A percentile compares a stretch with the other conserved stretches of the same genome.
phyloP scores from a whole-genome alignment of 2,113 vertebrate species.

The Collichthys lucidus region DNA sequence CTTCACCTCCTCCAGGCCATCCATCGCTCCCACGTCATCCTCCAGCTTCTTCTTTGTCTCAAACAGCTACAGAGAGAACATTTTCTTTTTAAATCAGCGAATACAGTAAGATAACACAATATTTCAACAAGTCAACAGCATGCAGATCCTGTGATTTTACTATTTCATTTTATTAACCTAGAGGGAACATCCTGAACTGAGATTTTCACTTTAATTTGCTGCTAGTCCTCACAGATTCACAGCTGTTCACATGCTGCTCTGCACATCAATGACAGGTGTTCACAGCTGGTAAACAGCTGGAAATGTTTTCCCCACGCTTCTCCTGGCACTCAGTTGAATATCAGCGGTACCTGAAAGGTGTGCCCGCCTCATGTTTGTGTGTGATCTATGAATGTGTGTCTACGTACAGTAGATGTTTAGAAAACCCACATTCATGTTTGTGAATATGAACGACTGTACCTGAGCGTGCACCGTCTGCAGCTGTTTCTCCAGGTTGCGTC shows the following conservation, averaged over 20 bases:
- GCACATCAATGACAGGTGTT: conserved; percentile 13
- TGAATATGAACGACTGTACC: conserved; percentile 76
- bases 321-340: not conserved
- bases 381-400: not conserved
- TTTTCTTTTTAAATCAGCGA: not conserved
- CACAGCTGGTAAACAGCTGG: conserved; percentile 35
- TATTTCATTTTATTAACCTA: not conserved
- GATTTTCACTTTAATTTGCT: conserved; percentile 14
- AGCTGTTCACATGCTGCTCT: conserved; percentile 3
- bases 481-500: conserved; percentile 94
- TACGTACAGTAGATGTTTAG: not conserved
- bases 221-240: conserved; percentile 2
- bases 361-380: not conserved
- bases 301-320: not conserved
- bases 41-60: conserved; percentile 97
- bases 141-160: not conserved
- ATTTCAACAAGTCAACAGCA: not conserved
- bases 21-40: conserved; percentile 92
- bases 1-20: conserved; percentile 93
- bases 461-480: conserved; percentile 90
- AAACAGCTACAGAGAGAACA: conserved; percentile 81
- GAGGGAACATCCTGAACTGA: not conserved
- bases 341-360: not conserved
- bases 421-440: not conserved
- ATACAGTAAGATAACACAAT: not conserved